Percentiles rank a stretch among this genome's conserved stretches.
Evolutionary conservation across 2,797 vertebrate species (phyloP).

Genomic region (Eupleurogrammus muticus): DNA sequence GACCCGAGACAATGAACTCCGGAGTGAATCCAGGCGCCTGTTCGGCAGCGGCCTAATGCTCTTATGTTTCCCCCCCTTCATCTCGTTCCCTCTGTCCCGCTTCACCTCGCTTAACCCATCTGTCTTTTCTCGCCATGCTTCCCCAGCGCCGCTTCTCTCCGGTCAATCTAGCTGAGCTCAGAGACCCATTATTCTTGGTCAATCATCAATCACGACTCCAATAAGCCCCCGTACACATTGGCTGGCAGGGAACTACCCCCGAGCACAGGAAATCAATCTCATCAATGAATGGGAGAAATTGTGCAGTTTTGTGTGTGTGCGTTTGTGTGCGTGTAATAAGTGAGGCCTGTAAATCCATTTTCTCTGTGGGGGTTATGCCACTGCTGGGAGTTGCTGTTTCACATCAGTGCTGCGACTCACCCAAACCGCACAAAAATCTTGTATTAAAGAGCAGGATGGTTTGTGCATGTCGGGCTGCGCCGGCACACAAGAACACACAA

Average conservation of each 20-base stretch:
- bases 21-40: constrained; percentile 38
- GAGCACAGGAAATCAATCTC: constrained; percentile 49
- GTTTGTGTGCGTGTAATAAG: constrained; percentile 25
- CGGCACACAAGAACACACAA: too few relatives aligned
- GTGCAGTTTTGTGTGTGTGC: constrained; percentile 19
- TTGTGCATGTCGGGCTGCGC: neutral
- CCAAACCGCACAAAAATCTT: constrained; percentile 14
- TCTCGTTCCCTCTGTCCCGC: constrained; percentile 52
- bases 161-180: constrained; percentile 51
- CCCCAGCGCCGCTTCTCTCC: constrained; percentile 28
- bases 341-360: constrained; percentile 44
- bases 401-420: constrained; percentile 30
- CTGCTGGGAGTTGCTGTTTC: constrained; percentile 48
- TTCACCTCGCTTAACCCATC: constrained; percentile 57
- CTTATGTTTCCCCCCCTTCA: constrained; percentile 55
- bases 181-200: constrained; percentile 36
- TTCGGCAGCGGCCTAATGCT: constrained; percentile 51
- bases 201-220: constrained; percentile 63
- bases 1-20: constrained; percentile 44
- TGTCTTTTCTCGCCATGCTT: constrained; percentile 33
- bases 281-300: constrained; percentile 58
- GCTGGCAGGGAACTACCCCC: constrained; percentile 25
- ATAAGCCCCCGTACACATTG: constrained; percentile 59
- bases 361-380: constrained; percentile 22
- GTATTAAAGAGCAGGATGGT: neutral